Evolutionary conservation across 2,888 invertebrate species (phyloP), one percentile per base, ranked within the genome.

Genomic region (Loripinus fragilis): DNA sequence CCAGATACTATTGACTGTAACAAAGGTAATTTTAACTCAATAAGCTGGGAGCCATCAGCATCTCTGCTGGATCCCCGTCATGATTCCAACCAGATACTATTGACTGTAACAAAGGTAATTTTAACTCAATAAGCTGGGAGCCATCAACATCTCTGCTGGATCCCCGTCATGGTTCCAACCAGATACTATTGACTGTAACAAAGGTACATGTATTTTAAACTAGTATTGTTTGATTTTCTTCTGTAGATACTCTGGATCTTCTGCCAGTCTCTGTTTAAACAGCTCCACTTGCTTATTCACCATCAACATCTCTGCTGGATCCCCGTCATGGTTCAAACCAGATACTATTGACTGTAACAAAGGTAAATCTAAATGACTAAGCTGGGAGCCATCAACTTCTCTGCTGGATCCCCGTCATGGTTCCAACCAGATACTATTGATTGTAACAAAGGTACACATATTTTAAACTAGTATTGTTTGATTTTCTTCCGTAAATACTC

Each of bases 101-200:
- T 81, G 95, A 96, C 93, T 93, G 80, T 17, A 96, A 93, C 12
- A 41, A 12, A 87, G 96, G 95, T 12, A 38, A 38, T 8, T 38
- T 38, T 38, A n/a, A n/a, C n/a, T n/a, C n/a, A n/a, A n/a, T n/a
- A n/a, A n/a, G n/a, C n/a, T n/a, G n/a, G n/a, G n/a, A n/a, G n/a
- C 95, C 91, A 96, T 95, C 74, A 99, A 93, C 28, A 95, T 95
- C 71, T 95, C 94, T 1, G 97, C 92, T 2, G 97, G 94, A 86
- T 97, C 95, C 0, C 97, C 97, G 82, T 96, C 96, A 91, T 98
- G 98, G 93, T 97, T 98, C 98, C 98, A 98, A 1, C 96, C 90
- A 0, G 97, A 96, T 72, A 96, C 95, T 0, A 98, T 90, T 81
- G 95, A 96, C 93, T 93, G 80, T 17, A 96, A 93, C 97, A 97